A percentile compares a stretch with the other conserved stretches of the same genome.
Conservation (phyloP, 92 coral and sea anemone species). For the Parazoanthus darwini region DNA sequence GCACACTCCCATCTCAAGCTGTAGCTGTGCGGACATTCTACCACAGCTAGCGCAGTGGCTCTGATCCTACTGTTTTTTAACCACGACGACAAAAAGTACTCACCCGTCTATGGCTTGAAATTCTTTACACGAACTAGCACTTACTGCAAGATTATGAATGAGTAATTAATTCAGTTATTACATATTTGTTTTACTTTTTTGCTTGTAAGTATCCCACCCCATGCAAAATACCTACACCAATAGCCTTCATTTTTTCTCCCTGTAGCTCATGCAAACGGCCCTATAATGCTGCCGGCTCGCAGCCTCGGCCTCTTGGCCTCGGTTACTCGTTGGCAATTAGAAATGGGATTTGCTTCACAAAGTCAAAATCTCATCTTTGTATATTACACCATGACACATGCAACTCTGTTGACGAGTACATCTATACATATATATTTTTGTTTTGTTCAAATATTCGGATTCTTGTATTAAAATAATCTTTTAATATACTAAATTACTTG, state of each 20-base stretch:
- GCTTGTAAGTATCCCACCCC: background rate
- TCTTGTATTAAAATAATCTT: too few relatives aligned
- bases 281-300: too few relatives aligned
- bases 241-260: too few relatives aligned
- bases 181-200: background rate
- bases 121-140: background rate
- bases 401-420: background rate
- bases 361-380: background rate
- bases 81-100: background rate
- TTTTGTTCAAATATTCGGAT: too few relatives aligned
- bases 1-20: too few relatives aligned
- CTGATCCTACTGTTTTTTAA: background rate
- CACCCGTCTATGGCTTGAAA: background rate
- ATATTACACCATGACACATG: background rate
- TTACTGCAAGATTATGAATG: background rate
- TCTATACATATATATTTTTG: too few relatives aligned
- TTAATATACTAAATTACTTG: too few relatives aligned
- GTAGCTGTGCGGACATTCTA: too few relatives aligned
- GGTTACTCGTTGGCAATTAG: too few relatives aligned
- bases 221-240: background rate
- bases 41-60: background rate
- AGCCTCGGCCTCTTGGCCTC: too few relatives aligned
- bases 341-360: background rate
- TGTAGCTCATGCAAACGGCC: too few relatives aligned
- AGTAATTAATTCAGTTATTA: too few relatives aligned